A percentile compares a stretch with the other conserved stretches of the same genome.
Evolutionary conservation across 2,888 invertebrate species (phyloP).

Genomic region (Agrotis ipsilon): DNA sequence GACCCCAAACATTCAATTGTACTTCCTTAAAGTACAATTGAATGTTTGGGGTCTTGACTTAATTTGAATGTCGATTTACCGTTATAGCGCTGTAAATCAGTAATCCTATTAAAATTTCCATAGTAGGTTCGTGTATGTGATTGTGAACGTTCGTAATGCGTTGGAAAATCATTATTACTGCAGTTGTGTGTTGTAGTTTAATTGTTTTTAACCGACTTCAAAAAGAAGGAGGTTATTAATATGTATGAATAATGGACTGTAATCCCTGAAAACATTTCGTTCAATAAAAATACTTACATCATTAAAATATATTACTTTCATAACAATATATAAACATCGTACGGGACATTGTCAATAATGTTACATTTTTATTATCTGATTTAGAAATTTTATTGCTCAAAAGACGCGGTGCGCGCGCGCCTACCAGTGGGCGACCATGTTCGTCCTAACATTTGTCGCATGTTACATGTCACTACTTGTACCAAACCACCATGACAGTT

Average conservation of each 20-base stretch:
- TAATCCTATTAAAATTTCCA: slow-evolving; percentile 39
- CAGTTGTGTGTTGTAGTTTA: too few species aligned
- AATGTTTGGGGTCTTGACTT: slow-evolving; percentile 59
- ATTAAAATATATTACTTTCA: slow-evolving; percentile 61
- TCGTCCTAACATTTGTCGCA: slow-evolving; percentile 65
- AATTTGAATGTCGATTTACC: slow-evolving; percentile 59
- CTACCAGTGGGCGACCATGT: slow-evolving; percentile 76
- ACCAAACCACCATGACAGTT: slow-evolving; percentile 45
- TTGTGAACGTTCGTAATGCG: neutral
- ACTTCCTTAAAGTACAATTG: slow-evolving; percentile 48
- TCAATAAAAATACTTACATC: neutral
- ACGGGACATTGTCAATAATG: slow-evolving; percentile 80
- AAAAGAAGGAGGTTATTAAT: too few species aligned
- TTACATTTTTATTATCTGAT: slow-evolving; percentile 81
- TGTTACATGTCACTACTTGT: slow-evolving; percentile 64
- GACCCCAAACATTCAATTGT: too few species aligned
- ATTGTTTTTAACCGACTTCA: too few species aligned
- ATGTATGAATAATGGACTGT: too few species aligned
- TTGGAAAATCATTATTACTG: neutral
- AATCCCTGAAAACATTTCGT: too few species aligned
- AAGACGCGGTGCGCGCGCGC: slow-evolving; percentile 62
- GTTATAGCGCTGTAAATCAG: slow-evolving; percentile 44
- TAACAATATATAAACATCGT: slow-evolving; percentile 68
- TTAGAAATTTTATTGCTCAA: slow-evolving; percentile 81
- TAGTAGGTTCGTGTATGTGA: slow-evolving; percentile 17